These are phyloP conservation scores for Epinotia demarniana DNA, from an alignment of 2,888 invertebrate genomes.

Conservation along the genomic window DNA sequence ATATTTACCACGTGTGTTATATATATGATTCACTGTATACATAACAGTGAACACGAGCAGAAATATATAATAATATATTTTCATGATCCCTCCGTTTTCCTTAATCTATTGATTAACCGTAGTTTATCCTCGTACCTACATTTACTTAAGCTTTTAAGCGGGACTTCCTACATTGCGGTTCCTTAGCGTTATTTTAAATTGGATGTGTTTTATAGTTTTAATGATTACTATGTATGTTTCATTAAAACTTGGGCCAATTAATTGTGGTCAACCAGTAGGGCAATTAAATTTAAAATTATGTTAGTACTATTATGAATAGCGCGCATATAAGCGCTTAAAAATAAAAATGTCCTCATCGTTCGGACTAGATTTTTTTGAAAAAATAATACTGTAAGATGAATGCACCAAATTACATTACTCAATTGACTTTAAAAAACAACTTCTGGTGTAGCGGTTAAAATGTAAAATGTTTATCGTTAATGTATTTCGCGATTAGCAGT, in stretches of 20 bases:
- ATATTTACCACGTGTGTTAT: neutral
- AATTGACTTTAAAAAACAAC: neutral
- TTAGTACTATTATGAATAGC: neutral
- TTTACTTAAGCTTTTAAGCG: neutral
- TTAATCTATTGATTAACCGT: too few species aligned
- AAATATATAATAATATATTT: too few species aligned
- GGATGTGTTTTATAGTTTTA: neutral
- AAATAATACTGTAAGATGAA: too few species aligned
- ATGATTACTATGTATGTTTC: neutral
- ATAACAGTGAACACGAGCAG: neutral
- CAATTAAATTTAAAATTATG: neutral
- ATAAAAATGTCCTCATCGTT: too few species aligned
- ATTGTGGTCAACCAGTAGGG: too few species aligned
- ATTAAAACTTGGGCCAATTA: neutral
- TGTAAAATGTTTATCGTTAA: slow-evolving; percentile 28
- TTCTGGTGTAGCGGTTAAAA: slow-evolving; percentile 12
- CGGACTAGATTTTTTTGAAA: too few species aligned
- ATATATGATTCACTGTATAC: neutral
- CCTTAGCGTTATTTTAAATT: neutral
- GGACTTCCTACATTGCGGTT: neutral
- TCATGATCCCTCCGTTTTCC: too few species aligned
- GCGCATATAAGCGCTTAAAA: too few species aligned
- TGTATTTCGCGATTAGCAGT: slow-evolving; percentile 37
- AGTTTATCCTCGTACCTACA: neutral
- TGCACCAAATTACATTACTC: neutral